Conservation (phyloP, 2,797 vertebrate species). For the Megaceryle alcyon region DNA sequence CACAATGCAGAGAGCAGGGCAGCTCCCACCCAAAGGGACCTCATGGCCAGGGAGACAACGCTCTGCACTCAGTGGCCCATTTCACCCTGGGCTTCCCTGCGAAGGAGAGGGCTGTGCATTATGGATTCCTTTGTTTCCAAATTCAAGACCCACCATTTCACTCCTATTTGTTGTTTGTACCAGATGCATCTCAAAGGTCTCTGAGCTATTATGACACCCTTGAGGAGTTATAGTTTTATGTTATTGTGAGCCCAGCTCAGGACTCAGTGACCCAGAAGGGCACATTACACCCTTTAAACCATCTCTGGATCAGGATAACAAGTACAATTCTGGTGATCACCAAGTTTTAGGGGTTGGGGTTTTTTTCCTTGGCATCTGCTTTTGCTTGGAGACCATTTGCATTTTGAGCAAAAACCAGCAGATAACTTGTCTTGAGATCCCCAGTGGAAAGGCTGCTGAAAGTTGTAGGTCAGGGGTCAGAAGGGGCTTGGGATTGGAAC, state of each 20-base stretch:
- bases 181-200: neutral
- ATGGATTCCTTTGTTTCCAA: neutral
- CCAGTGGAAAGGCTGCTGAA: neutral
- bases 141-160: neutral
- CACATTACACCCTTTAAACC: neutral
- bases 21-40: neutral
- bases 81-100: neutral
- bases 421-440: neutral
- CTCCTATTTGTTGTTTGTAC: fast-evolving
- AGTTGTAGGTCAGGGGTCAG: neutral
- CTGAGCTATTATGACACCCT: neutral
- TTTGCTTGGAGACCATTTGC: neutral
- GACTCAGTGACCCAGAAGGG: neutral
- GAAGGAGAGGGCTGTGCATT: neutral
- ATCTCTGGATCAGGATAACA: neutral
- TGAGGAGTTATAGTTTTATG: neutral
- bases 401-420: neutral
- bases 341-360: fast-evolving
- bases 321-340: neutral
- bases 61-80: neutral
- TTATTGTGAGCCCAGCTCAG: neutral
- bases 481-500: neutral
- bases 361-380: neutral
- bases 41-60: neutral
- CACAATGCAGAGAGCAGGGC: neutral